Base-by-base conservation (phyloP, 2,113 vertebrate genomes). In the Suricata suricatta region DNA sequence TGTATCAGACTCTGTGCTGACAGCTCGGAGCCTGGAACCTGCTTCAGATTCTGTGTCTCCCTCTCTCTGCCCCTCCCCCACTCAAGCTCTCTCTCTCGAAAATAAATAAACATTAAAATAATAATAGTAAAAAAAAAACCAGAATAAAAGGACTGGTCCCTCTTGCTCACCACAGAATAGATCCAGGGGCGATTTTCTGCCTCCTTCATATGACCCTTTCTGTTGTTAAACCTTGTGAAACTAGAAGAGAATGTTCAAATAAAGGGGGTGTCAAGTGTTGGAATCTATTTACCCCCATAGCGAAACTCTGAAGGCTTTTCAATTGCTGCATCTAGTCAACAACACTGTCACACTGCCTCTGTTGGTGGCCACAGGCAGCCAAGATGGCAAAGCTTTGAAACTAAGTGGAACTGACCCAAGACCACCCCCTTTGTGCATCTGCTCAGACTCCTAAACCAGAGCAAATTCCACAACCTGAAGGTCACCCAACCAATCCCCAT, bases 351-450 rank as follows among this genome's bases (percentile, higher is more conserved):
- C 5, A 13, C 29, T 33, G 29, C 44, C 76, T 76, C 54, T 66
- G 29, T 31, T 10, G 50, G 71, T 2, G 12, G 29, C 47, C 23
- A 27, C 23, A 77, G 33, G 50, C 38, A 33, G 71, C 83, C 52
- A 60, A 31, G 33, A 50, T 5, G 52, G 41, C 63, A 79, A 63
- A 35, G 29, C n/a, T 88, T 54, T 27, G 77, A 63, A 57, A 81
- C 6, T 0, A 54, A 27, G 13, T 17, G 60, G n/a, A 27, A 19
- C 27, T 25, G 25, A 74, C 23, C 31, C 23, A 72, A 38, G 14
- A 41, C 63, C 54, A 33, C 2, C 0, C 3, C 17, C 16, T 16
- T 3, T 29, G 50, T 19, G 2, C 5, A 9, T 21, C n/a, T 47
- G 38, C 85, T 90, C 63, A 63, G 64, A 69, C 1, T 54, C 57